phyloP scores from a whole-genome alignment of 2,888 invertebrate genomes.

The Pemphredon lugubris region DNA sequence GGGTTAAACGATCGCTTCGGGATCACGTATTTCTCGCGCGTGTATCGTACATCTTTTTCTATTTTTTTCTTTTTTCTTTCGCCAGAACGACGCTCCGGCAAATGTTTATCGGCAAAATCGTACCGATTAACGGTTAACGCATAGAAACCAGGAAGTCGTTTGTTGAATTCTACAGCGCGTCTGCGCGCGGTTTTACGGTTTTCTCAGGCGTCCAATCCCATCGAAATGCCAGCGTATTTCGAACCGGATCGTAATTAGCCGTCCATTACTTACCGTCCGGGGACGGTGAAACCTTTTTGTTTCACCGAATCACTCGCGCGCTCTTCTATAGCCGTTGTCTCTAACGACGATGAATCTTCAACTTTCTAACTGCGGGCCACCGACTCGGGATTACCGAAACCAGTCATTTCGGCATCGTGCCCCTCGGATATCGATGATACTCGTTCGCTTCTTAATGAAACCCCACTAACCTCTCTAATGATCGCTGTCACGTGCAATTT shows the following conservation, averaged over 20 bases:
- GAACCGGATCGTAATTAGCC: conserved; percentile 59
- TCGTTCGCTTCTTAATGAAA: conserved; percentile 53
- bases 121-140: conserved; percentile 62
- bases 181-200: conserved; percentile 51
- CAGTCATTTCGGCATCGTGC: conserved; percentile 55
- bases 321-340: conserved; percentile 23
- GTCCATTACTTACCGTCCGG: conserved; percentile 50
- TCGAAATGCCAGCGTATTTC: conserved; percentile 55
- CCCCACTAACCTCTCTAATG: conserved; percentile 36
- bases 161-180: conserved; percentile 49
- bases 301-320: conserved; percentile 44
- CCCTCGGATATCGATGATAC: conserved; percentile 50
- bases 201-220: conserved; percentile 47
- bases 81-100: conserved; percentile 3
- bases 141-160: conserved; percentile 60
- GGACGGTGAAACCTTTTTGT: conserved; percentile 51
- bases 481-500: conserved; percentile 51
- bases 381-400: conserved; percentile 58
- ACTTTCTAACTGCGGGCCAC: conserved; percentile 64
- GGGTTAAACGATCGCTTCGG: neutral
- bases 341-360: conserved; percentile 47
- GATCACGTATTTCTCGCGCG: conserved; percentile 1
- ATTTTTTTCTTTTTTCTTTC: conserved; percentile 2
- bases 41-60: conserved; percentile 16
- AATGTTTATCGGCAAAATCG: conserved; percentile 41